Base-by-base conservation (phyloP, 2,113 vertebrate genomes). In the Perognathus longimembris region DNA sequence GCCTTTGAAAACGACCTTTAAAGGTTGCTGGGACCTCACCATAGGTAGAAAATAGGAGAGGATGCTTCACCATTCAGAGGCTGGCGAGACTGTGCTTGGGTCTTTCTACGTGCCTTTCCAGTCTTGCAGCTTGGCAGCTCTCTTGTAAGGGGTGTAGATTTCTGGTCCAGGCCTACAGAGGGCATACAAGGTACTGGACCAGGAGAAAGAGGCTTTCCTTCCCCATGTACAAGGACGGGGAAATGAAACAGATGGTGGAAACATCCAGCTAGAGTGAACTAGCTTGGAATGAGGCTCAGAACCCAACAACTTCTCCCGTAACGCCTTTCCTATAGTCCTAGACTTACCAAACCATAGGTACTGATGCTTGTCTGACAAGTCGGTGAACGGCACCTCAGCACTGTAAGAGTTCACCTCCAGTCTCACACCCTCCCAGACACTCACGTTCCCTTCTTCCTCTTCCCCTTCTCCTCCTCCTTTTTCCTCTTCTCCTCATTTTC, bases 1-100 rank as follows among this genome's bases (percentile, higher is more conserved):
- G 89, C 45, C n/a, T 61, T 26, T 85, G 75, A 82, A 92, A 74
- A 76, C 7, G 50, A 59, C 42, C 63, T 76, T 79, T 38, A 81
- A 61, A 34, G 10, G 17, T 66, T 78, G 11, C 38, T 74, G 9
- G 11, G 57, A 77, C 66, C 38, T 63, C 76, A 61, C n/a, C 61
- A 54, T 34, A 67, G 24, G 7, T 70, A 80, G 70, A 61, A 87
- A 78, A 66, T 75, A 40, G 24, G 5, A 75, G 6, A 63, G 32
- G 45, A 24, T 70, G 59, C n/a, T 63, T 69, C 21, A 14, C 8
- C 17, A 11, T 26, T 67, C n/a, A 28, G 73, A 77, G 28, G 54
- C 70, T 88, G 78, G 64, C 70, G 71, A 75, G 63, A 7, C 34
- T 74, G 40, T 6, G 9, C n/a, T 82, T 88, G 42, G 5, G 30